These are phyloP conservation scores for Erythrolamprus reginae DNA, from an alignment of 2,113 vertebrate genomes.

Conservation along the genomic window DNA sequence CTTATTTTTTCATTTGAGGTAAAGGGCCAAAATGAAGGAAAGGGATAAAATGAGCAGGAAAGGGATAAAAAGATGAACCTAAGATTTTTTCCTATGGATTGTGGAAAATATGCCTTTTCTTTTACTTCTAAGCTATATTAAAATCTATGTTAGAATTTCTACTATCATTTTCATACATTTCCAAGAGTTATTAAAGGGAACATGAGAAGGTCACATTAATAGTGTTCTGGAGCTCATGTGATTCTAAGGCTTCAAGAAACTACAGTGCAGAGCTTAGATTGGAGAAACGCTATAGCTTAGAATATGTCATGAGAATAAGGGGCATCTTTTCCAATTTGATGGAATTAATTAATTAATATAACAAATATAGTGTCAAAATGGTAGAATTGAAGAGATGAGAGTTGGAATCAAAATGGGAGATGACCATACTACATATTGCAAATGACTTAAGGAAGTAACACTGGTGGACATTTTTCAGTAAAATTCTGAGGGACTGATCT, in stretches of 20 bases:
- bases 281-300: no score
- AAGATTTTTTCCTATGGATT: background rate
- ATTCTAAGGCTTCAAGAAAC: background rate
- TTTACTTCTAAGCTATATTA: background rate
- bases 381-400: no score
- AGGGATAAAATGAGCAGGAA: background rate
- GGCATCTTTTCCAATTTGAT: no score
- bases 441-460: no score
- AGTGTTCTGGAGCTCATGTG: background rate
- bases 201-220: background rate
- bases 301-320: no score
- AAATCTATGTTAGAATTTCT: background rate
- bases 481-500: background rate
- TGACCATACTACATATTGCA: no score
- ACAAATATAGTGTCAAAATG: no score
- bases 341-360: no score
- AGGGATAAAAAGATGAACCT: background rate
- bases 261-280: no score
- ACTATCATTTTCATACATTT: background rate
- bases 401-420: no score
- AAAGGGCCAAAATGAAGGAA: background rate
- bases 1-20: background rate
- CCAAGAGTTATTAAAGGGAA: background rate
- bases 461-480: background rate
- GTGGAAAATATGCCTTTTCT: background rate